phyloP scores from a whole-genome alignment of 1,140 invertebrate species.

The Homarus americanus region DNA sequence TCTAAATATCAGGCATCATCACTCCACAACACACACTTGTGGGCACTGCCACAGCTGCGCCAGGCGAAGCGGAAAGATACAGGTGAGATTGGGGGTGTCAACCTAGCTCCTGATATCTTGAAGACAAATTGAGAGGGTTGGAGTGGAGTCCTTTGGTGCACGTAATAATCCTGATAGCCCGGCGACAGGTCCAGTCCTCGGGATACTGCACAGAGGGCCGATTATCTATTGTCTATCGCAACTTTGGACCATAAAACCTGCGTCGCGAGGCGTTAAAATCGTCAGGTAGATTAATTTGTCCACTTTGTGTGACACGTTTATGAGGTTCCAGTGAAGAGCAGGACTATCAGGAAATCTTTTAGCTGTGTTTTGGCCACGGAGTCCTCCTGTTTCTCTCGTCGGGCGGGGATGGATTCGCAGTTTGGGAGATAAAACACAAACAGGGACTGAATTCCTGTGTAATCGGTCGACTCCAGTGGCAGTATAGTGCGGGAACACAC shows the following conservation, averaged over 20 bases:
- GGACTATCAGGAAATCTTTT: background rate
- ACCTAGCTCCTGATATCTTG: background rate
- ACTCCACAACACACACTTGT: too few relatives aligned
- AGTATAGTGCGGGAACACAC: background rate
- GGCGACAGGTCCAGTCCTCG: background rate
- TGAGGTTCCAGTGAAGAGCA: background rate
- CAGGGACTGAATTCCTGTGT: background rate
- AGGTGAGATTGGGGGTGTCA: background rate
- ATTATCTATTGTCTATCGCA: constrained; percentile 10
- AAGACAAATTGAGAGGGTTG: background rate
- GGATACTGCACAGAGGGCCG: background rate
- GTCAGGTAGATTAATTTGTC: background rate
- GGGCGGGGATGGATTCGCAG: background rate
- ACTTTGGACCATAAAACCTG: background rate
- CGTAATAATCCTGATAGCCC: background rate
- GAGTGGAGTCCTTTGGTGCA: background rate
- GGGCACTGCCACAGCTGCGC: too few relatives aligned
- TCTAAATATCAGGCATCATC: too few relatives aligned
- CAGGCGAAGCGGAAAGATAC: background rate
- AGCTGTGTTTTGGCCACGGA: background rate
- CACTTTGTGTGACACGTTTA: background rate
- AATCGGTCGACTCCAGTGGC: background rate
- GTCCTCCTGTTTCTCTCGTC: background rate
- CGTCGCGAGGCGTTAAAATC: background rate
- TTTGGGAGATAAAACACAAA: background rate